Evolutionary conservation across 1,140 invertebrate species (phyloP).

Genomic region (Panagrolaimus sp.): DNA sequence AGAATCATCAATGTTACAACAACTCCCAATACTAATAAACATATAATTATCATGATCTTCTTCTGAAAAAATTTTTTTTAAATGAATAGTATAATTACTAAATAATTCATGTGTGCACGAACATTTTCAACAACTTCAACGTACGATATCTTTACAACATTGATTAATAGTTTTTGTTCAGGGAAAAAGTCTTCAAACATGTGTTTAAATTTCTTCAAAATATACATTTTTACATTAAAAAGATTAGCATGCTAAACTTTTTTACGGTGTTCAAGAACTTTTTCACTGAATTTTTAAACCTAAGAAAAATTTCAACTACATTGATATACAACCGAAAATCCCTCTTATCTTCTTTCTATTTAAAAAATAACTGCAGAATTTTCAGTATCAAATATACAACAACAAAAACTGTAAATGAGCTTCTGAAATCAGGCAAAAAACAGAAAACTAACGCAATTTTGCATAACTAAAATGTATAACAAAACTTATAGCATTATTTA

Average conservation of each 20-base stretch:
- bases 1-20: constrained; percentile 66
- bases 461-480: too few species aligned
- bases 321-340: too few species aligned
- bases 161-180: constrained; percentile 14
- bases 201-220: constrained; percentile 16
- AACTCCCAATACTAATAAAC: constrained; percentile 80
- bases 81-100: not conserved
- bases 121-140: constrained; percentile 10
- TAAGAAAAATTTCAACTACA: too few species aligned
- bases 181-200: constrained; percentile 3
- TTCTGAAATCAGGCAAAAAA: too few species aligned
- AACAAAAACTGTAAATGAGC: too few species aligned
- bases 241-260: not conserved
- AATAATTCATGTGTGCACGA: not conserved
- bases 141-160: constrained; percentile 1
- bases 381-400: too few species aligned
- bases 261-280: too few species aligned
- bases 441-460: too few species aligned
- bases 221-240: not conserved
- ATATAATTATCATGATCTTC: constrained; percentile 98
- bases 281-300: too few species aligned
- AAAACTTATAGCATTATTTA: too few species aligned
- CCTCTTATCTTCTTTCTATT: too few species aligned
- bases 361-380: too few species aligned
- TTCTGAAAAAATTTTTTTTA: constrained; percentile 71